Percentiles rank a stretch among this genome's conserved stretches.
phyloP scores from a whole-genome alignment of 1,140 invertebrate genomes.

The Subanguina moxae region DNA sequence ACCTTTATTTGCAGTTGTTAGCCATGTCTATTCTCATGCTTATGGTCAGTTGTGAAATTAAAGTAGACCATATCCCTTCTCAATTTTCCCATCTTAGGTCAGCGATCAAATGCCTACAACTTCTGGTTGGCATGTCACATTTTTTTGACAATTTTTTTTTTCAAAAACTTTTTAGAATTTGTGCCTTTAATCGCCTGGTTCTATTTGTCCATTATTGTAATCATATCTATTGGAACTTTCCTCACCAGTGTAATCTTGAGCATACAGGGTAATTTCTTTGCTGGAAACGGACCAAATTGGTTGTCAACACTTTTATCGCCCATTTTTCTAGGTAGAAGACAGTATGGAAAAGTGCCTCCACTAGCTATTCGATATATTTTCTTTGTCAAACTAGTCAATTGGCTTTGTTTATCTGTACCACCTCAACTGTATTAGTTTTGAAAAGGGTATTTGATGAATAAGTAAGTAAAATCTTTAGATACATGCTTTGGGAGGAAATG shows the following conservation, averaged over 20 bases:
- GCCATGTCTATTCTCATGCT: slow-evolving; percentile 58
- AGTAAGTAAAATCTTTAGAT: no score
- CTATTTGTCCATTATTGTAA: slow-evolving; percentile 51
- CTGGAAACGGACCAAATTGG: not conserved
- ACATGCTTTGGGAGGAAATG: slow-evolving; percentile 52
- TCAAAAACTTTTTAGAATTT: slow-evolving; percentile 37
- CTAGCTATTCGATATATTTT: slow-evolving; percentile 46
- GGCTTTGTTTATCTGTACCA: slow-evolving; percentile 49
- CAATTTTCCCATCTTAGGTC: not conserved
- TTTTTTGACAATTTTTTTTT: not conserved
- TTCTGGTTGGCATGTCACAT: slow-evolving; percentile 16
- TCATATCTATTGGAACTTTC: slow-evolving; percentile 59
- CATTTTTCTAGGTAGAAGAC: slow-evolving; percentile 42
- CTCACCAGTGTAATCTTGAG: slow-evolving; percentile 53
- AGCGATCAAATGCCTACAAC: slow-evolving; percentile 58
- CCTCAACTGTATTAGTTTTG: no score
- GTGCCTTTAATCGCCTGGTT: slow-evolving; percentile 58
- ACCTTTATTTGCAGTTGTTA: slow-evolving; percentile 36
- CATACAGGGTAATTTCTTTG: slow-evolving; percentile 38
- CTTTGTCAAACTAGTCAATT: slow-evolving; percentile 42
- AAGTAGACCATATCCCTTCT: no score
- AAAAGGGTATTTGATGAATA: no score
- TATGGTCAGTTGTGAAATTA: slow-evolving; percentile 38
- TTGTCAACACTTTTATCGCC: no score
- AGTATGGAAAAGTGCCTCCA: slow-evolving; percentile 53